Conservation (phyloP, 2,888 invertebrate genomes). For the Eupeodes luniger region DNA sequence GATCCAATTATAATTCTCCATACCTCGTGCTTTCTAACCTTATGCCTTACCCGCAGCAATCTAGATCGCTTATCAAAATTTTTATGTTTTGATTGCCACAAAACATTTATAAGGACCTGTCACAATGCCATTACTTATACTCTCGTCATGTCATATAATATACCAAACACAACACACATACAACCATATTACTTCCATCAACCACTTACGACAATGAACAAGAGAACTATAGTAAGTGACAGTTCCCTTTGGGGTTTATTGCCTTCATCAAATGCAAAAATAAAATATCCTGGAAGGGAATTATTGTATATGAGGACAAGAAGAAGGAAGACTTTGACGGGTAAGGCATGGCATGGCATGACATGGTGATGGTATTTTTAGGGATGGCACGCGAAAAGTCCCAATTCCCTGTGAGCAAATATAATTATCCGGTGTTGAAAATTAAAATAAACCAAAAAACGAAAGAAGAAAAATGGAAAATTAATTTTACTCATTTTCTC, state of each 20-base stretch:
- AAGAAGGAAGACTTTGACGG: background rate
- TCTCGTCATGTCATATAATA: slow-evolving; percentile 44
- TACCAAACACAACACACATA: background rate
- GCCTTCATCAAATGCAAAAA: background rate
- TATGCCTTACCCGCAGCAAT: slow-evolving; percentile 13
- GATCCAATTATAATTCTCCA: background rate
- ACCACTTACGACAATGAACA: slow-evolving; percentile 62
- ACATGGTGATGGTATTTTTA: background rate
- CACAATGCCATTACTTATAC: slow-evolving; percentile 53
- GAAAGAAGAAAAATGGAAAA: slow-evolving; percentile 25
- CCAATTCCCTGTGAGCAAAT: slow-evolving; percentile 43
- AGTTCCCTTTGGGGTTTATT: slow-evolving; percentile 17
- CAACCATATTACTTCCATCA: slow-evolving; percentile 39
- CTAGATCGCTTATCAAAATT: slow-evolving; percentile 57
- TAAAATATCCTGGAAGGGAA: background rate
- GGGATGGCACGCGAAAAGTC: slow-evolving; percentile 29
- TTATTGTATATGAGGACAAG: background rate
- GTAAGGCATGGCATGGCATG: background rate
- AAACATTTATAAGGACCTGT: slow-evolving; percentile 52
- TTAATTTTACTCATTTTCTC: slow-evolving; percentile 59
- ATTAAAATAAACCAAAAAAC: slow-evolving; percentile 15
- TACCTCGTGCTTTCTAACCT: background rate
- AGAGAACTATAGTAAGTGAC: slow-evolving; percentile 29
- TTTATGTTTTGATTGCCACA: slow-evolving; percentile 60
- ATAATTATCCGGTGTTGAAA: slow-evolving; percentile 43